Evolutionary conservation across 2,888 invertebrate genomes (phyloP).

Genomic region (Agrotis clavis): DNA sequence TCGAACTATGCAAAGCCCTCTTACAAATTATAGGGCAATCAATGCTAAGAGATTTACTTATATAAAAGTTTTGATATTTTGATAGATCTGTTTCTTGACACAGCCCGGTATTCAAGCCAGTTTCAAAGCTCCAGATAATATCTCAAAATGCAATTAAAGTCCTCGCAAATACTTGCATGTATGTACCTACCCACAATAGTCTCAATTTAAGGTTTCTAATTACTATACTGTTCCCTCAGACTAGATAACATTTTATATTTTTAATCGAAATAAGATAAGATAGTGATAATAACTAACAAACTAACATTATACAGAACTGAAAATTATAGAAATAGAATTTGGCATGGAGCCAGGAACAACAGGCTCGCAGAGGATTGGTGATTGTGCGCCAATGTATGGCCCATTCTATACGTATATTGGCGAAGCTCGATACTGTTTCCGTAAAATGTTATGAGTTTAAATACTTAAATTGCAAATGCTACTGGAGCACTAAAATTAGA

Average conservation of each 20-base stretch:
- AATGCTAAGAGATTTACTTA: background rate
- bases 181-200: background rate
- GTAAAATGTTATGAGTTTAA: conserved; percentile 41
- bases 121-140: conserved; percentile 20
- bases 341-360: conserved; percentile 63
- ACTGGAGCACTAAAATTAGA: conserved; percentile 20
- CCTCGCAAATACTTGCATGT: background rate
- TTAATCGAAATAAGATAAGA: conserved; percentile 19
- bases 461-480: conserved; percentile 44
- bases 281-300: conserved; percentile 45
- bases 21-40: background rate
- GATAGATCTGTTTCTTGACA: background rate
- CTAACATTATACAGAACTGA: conserved; percentile 56
- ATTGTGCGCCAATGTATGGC: conserved; percentile 48
- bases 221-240: conserved; percentile 21
- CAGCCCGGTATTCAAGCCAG: background rate
- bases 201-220: conserved; percentile 5
- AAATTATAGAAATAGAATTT: conserved; percentile 66
- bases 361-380: conserved; percentile 48
- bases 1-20: too few relatives aligned
- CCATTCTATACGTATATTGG: conserved; percentile 47
- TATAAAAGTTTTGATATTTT: background rate
- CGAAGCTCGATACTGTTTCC: conserved; percentile 37
- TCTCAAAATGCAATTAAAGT: conserved; percentile 27
- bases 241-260: conserved; percentile 32